Evolutionary conservation across 2,888 invertebrate species (phyloP), one percentile per base, ranked within the genome.

Genomic region (Lottia gigantea): DNA sequence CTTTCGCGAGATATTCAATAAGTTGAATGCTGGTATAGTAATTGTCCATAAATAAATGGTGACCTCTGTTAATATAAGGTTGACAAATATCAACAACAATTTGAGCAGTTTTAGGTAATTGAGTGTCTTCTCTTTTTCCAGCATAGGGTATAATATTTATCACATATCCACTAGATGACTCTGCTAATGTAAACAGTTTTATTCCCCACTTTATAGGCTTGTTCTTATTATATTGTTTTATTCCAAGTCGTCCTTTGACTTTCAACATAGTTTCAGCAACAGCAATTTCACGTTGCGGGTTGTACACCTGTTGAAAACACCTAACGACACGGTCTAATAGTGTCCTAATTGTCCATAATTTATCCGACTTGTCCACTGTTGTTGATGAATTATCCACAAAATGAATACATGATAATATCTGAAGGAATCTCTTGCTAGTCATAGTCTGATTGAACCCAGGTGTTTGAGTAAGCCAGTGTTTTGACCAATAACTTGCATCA

Each of bases 171-270:
- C 16, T 49, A 49, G 49, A n/a, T n/a, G 49, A 49, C n/a, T 55
- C 55, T 19, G 55, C 55, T n/a, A 19, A 23, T 19, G 55, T 55
- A 55, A 55, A 55, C 11, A 55, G 55, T 55, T 55, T 55, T 55
- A 55, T 19, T 55, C 55, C 19, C 55, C 55, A n/a, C 19, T 55
- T 55, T 12, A 55, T 55, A 55, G 55, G 55, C 55, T 55, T 55
- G 12, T 55, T 55, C 55, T 55, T 55, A 6, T n/a, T 55, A 16
- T 55, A 55, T 19, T 55, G 55, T 19, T 14, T 19, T 8, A 55
- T 19, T n/a, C 19, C 11, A 19, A 23, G n/a, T 23, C 23, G n/a
- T 23, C 55, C 19, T 0, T 19, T 55, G n/a, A 19, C 7, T 19
- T n/a, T 11, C 6, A n/a, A 19, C 49, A 49, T 15, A 19, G 49